Base-by-base conservation (phyloP, 1,140 invertebrate genomes). In the Pygmarrhopalites habei region DNA sequence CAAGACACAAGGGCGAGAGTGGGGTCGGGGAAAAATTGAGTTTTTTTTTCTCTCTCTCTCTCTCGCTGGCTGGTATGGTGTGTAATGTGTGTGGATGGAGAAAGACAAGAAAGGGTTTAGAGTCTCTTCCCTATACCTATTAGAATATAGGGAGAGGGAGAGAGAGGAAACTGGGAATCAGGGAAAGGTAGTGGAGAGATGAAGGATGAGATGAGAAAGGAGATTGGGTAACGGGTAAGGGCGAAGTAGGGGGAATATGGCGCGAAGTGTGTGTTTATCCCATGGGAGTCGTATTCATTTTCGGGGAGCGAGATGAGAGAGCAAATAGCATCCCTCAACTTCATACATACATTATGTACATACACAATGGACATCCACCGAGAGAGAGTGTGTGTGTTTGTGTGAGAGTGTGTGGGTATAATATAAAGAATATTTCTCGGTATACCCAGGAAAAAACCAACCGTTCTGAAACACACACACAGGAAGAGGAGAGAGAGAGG, bases 201-300 rank as follows among this genome's bases (percentile, higher is more conserved):
- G 32, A 35, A 15, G 32, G 32, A 35, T 35, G 32, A 35, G 32
- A 35, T 7, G 2, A 21, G n/a, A 58, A 21, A 12, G 41, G 23
- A 14, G 28, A 19, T 14, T 44, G 21, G 23, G 44, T 5, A 47
- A 19, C 44, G 23, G 44, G n/a, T 5, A n/a, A 47, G 19, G 44
- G 7, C 7, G 17, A 47, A 7, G 10, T 7, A 47, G 44, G 44
- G 19, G n/a, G 23, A 47, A n/a, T 4, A 19, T 25, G 44, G 44
- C 44, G 44, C 17, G 44, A 47, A 28, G 44, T 51, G 44, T 32
- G 19, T 21, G 41, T 49, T 60, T 56, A 29, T 64, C 62, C 51
- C 62, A 35, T 21, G 62, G 58, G 62, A 51, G 52, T 58, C 62
- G 62, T 64, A 58, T 55, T 64, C 62, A 64, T 64, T 64, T 59